Evolutionary conservation across 2,797 vertebrate genomes (phyloP).

Genomic region (Ctenosaura bakeri): DNA sequence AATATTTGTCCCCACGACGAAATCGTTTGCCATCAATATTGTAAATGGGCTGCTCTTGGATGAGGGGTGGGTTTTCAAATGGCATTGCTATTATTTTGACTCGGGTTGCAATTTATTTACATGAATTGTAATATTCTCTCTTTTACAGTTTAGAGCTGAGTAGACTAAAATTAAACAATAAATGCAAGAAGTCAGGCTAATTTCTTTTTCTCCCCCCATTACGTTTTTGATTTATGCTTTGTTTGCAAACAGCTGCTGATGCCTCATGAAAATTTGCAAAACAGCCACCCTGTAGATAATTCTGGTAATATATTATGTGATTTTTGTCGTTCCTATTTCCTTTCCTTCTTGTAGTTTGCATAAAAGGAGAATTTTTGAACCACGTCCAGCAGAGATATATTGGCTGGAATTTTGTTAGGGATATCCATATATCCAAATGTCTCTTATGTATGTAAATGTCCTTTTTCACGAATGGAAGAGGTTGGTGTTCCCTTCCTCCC

Average conservation of each 20-base stretch:
- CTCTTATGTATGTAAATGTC: too few species aligned
- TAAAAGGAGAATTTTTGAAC: not conserved
- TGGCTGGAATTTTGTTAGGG: not conserved
- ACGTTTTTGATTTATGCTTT: slow-evolving; percentile 59
- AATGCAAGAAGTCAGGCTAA: slow-evolving; percentile 51
- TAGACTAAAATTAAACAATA: slow-evolving; percentile 42
- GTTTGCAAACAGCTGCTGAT: slow-evolving; percentile 50
- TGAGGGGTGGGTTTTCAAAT: slow-evolving; percentile 56
- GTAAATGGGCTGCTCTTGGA: slow-evolving; percentile 50
- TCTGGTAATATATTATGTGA: not conserved
- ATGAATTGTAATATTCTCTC: slow-evolving; percentile 32
- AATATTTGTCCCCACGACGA: slow-evolving; percentile 31
- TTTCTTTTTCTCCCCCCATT: slow-evolving; percentile 44
- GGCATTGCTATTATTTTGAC: slow-evolving; percentile 59
- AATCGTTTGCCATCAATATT: slow-evolving; percentile 56
- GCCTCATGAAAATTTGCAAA: slow-evolving; percentile 38
- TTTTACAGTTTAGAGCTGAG: slow-evolving; percentile 42
- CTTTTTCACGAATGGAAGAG: too few species aligned
- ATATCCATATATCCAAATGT: not conserved
- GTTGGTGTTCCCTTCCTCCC: too few species aligned
- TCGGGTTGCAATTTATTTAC: slow-evolving; percentile 54
- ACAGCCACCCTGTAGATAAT: slow-evolving; percentile 41
- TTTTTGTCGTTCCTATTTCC: slow-evolving; percentile 29
- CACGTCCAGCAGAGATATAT: not conserved
- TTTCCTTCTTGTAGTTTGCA: slow-evolving; percentile 34